A percentile compares a stretch with the other conserved stretches of the same genome.
Evolutionary conservation across 2,797 vertebrate genomes (phyloP).

Genomic region (Denticeps clupeoides): DNA sequence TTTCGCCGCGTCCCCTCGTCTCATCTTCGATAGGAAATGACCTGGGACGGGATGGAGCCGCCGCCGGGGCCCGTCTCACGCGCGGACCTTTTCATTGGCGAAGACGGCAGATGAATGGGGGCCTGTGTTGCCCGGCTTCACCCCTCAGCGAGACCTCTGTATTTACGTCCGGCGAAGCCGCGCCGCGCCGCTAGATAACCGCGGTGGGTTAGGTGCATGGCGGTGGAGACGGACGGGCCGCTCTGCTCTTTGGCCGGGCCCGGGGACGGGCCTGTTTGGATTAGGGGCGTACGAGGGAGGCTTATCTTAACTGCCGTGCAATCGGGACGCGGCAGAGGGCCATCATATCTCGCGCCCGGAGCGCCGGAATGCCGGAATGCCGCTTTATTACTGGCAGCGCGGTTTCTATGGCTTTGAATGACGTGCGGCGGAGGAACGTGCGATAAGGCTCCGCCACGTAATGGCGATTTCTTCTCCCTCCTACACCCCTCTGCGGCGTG

Average conservation of each 20-base stretch:
- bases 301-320: conserved; percentile 15
- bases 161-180: neutral
- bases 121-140: conserved; percentile 41
- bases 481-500: conserved; percentile 10
- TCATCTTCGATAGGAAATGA: conserved; percentile 31
- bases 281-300: conserved; percentile 9
- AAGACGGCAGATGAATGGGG: conserved; percentile 61
- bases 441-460: too few relatives aligned
- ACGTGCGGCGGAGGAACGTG: neutral
- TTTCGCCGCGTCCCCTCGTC: conserved; percentile 49
- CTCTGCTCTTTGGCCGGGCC: conserved; percentile 42
- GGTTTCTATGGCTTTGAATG: conserved; percentile 4
- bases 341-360: neutral
- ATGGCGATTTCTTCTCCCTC: neutral
- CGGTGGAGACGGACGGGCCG: conserved; percentile 24
- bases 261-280: conserved; percentile 24
- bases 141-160: neutral
- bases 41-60: conserved; percentile 23
- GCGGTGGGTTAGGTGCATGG: neutral
- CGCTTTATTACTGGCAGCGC: neutral
- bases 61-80: conserved; percentile 41
- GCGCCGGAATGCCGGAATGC: conserved; percentile 1
- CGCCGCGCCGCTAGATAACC: neutral
- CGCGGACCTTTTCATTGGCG: conserved; percentile 55
- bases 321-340: conserved; percentile 1